Conservation (phyloP, 2,888 invertebrate genomes). For the Sceliomorpha sp. region DNA sequence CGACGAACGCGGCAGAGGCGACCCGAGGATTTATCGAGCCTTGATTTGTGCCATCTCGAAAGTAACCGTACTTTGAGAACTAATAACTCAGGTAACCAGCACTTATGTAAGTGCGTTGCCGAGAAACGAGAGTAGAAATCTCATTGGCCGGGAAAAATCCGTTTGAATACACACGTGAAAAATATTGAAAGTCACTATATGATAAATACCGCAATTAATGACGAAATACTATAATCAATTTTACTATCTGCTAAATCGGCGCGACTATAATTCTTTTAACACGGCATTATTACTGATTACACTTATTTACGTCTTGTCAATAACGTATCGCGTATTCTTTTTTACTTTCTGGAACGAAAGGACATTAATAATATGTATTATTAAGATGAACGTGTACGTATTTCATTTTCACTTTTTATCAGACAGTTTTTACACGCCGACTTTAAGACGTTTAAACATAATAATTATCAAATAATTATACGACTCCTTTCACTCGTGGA, state of each 20-base stretch:
- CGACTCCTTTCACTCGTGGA: no score
- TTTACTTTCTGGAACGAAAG: no score
- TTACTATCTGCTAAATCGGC: background rate
- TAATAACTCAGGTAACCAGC: conserved; percentile 22
- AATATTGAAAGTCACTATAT: conserved; percentile 12
- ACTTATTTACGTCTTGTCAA: background rate
- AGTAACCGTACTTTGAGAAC: conserved; percentile 16
- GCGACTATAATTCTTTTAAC: no score
- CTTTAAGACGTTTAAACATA: no score
- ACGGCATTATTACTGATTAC: background rate
- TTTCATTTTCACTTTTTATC: no score
- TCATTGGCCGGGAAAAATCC: background rate
- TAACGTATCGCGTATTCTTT: background rate
- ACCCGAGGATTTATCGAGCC: conserved; percentile 40
- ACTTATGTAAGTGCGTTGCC: conserved; percentile 26
- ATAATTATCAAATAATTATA: no score
- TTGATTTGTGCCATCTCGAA: conserved; percentile 40
- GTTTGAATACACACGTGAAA: conserved; percentile 5
- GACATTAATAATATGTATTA: no score
- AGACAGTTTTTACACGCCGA: no score
- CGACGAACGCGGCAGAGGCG: conserved; percentile 13
- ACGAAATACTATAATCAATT: conserved; percentile 4
- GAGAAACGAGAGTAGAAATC: conserved; percentile 18
- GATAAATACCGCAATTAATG: conserved; percentile 19
- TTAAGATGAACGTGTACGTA: no score